Evolutionary conservation across 2,113 vertebrate species (phyloP), one percentile per base, ranked within the genome.

Genomic region (Paraplagusia blochii): DNA sequence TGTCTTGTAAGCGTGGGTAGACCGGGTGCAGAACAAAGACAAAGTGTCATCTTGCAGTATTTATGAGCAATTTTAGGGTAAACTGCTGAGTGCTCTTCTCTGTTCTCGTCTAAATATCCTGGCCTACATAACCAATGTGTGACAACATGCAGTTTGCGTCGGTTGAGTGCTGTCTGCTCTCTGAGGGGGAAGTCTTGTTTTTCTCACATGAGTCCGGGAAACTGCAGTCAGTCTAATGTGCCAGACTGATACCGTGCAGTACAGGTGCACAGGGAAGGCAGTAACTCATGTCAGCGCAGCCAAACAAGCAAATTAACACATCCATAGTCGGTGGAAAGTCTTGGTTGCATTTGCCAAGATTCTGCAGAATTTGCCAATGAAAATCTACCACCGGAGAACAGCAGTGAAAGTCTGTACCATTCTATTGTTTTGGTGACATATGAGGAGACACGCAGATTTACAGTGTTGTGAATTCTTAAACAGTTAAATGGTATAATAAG

Each of bases 41-140:
- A 88, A 88, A 90, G 80, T 79, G 62, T 77, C 80, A 74, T 50
- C 51, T 64, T 90, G 81, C 81, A 88, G 88, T 87, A 89, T 90
- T 90, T 88, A 90, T 89, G 85, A 86, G 76, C 69, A 66, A 39
- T 73, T 83, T 83, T 82, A 66, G 53, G 76, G 68, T 80, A 79
- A 67, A 29, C 22, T 61, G 72, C 80, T 83, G 81, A 88, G 86
- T 87, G 85, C 85, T 85, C 69, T 87, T 77, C 81, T 85, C 84
- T 87, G 82, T 87, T 81, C 83, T 81, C 66, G 72, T 74, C 83
- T 76, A 72, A 76, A 81, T 67, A 66, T 69, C 79, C 70, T 75
- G 80, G 66, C 78, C 80, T 72, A 76, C 72, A 85, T 80, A 79
- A 82, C 74, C 76, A 62, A 72, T 43, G 66, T 83, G 79, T 77